These are phyloP conservation scores for Argopecten irradians DNA, from an alignment of 1,140 invertebrate species.

Conservation along the genomic window DNA sequence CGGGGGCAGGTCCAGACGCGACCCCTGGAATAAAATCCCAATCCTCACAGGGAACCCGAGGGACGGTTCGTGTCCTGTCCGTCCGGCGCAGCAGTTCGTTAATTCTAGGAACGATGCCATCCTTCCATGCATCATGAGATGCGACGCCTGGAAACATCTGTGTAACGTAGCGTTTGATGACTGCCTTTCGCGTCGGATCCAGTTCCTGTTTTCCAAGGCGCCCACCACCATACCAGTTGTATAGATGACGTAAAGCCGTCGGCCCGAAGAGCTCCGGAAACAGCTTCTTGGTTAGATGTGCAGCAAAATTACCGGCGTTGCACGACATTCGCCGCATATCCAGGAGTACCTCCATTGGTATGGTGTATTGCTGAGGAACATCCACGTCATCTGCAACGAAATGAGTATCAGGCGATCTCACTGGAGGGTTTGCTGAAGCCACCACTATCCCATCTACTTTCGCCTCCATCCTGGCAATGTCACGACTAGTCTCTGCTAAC, in stretches of 20 bases:
- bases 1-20: too few relatives aligned
- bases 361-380: neutral
- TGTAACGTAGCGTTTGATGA: neutral
- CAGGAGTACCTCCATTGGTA: neutral
- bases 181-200: neutral
- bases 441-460: neutral
- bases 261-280: neutral
- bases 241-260: neutral
- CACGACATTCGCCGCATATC: neutral
- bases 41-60: neutral
- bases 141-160: neutral
- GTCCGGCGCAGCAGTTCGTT: conserved; percentile 6
- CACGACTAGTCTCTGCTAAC: neutral
- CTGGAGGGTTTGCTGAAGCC: neutral
- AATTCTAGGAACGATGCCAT: neutral
- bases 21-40: neutral
- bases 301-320: conserved; percentile 22
- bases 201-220: neutral
- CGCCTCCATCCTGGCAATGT: neutral
- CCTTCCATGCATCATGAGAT: neutral
- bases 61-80: neutral
- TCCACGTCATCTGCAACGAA: neutral
- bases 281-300: neutral
- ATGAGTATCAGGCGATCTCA: neutral
- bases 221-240: conserved; percentile 18